phyloP scores from a whole-genome alignment of 2,888 invertebrate species.

The Opisthograptis luteolata region DNA sequence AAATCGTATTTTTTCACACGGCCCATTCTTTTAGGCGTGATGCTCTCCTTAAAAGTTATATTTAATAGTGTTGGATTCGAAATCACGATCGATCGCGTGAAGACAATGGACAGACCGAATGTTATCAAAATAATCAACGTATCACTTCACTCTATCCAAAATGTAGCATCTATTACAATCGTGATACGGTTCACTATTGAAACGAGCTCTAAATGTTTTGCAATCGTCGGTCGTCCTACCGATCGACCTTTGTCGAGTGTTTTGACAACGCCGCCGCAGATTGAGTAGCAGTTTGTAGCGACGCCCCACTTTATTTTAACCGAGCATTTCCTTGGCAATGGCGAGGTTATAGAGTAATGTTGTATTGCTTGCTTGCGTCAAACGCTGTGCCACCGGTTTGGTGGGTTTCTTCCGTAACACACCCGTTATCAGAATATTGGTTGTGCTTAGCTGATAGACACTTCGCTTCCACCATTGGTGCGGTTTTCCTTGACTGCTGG shows the following conservation, averaged over 20 bases:
- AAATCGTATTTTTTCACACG: too few species aligned
- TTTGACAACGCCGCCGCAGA: constrained; percentile 19
- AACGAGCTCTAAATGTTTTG: constrained; percentile 25
- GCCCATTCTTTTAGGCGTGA: too few species aligned
- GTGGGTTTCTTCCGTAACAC: background rate
- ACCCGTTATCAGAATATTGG: too few species aligned
- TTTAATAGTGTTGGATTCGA: constrained; percentile 13
- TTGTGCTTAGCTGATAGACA: too few species aligned
- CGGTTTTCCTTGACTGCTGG: too few species aligned
- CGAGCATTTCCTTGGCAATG: constrained; percentile 36
- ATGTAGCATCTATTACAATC: background rate
- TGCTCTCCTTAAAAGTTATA: too few species aligned
- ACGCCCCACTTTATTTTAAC: constrained; percentile 33
- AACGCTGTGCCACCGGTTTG: background rate
- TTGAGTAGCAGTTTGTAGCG: constrained; percentile 5
- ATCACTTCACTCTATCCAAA: background rate
- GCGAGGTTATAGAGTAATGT: constrained; percentile 16
- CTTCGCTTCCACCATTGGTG: too few species aligned
- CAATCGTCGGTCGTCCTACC: constrained; percentile 20
- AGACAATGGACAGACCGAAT: constrained; percentile 18
- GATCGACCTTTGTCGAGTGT: constrained; percentile 33
- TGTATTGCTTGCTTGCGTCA: constrained; percentile 3
- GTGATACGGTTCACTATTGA: constrained; percentile 22
- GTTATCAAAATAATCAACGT: constrained; percentile 34
- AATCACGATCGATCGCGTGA: constrained; percentile 6